These are phyloP conservation scores for Irena cyanogastra DNA, from an alignment of 2,113 vertebrate species.

Conservation along the genomic window DNA sequence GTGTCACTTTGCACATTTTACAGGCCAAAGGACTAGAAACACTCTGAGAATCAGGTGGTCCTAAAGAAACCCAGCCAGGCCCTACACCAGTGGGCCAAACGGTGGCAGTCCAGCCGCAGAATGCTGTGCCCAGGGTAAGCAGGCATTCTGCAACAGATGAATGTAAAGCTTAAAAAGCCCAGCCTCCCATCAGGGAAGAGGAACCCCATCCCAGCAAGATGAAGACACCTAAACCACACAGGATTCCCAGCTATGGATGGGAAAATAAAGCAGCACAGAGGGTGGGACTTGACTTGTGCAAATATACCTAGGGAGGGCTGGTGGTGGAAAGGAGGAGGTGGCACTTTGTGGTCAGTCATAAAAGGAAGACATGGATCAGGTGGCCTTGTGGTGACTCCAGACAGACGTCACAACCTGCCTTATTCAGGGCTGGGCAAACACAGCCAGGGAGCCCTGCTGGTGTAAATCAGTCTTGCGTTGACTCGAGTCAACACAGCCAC, in stretches of 20 bases:
- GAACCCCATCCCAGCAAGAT: accelerated
- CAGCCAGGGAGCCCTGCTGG: not conserved
- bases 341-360: not conserved
- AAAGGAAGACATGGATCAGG: not conserved
- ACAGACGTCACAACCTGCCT: not conserved
- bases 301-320: constrained; percentile 6
- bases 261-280: not conserved
- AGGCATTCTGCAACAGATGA: not conserved
- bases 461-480: not conserved
- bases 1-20: not conserved
- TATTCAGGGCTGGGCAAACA: not conserved
- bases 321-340: not conserved
- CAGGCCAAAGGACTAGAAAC: not conserved
- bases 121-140: not conserved
- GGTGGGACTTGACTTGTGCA: not conserved
- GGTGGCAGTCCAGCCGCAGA: not conserved
- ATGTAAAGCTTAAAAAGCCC: not conserved
- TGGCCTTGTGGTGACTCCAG: not conserved
- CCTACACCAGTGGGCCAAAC: not conserved
- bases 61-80: not conserved
- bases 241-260: not conserved
- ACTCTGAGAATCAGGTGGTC: not conserved
- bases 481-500: not conserved
- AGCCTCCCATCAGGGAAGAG: not conserved
- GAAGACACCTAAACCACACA: not conserved